Base-by-base conservation (phyloP, 2,888 invertebrate species). In the Heteromyza rotundicornis region DNA sequence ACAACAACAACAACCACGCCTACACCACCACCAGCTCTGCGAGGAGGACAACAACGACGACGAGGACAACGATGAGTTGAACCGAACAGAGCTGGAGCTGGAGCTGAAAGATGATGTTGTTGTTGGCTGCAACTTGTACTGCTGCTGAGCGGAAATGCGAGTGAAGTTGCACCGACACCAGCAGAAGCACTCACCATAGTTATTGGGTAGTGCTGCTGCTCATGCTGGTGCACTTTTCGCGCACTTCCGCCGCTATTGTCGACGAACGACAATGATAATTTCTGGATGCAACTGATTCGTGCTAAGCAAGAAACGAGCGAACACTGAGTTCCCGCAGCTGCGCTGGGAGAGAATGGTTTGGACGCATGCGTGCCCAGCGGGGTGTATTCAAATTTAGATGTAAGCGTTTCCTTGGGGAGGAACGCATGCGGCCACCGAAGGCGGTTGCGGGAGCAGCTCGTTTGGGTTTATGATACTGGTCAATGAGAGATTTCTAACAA, bases 261-360 rank as follows among this genome's bases (percentile, higher is more conserved):
- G 36, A 60, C 63, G 62, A 70, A 69, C 68, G 71, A 74, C 76
- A 75, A 65, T 61, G 66, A 65, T 77, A 78, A 74, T 77, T 80
- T 78, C 78, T 79, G 78, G 78, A 79, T 82, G 79, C 82, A 82
- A 83, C 82, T 82, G 82, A 82, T 82, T 79, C 78, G 83, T 80
- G 82, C 78, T 79, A 80, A 80, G 77, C 77, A 76, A 75, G 72
- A 74, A 74, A 77, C 75, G 77, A 74, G 75, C 70, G 67, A 59
- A 20, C 40, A 71, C 51, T 27, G 40, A 51, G 61, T 64, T 62
- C 17, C n/a, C 35, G 22, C 51, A 52, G 56, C 56, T 52, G 57
- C n/a, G n/a, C 51, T 40, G 57, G 27, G 16, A 22, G 12, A 24
- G 16, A 7, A 10, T 27, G 27, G 23, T 17, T 20, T 20, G 17